Percentiles rank a stretch among this genome's conserved stretches.
Evolutionary conservation across 1,140 invertebrate species (phyloP).

Genomic region (Hycleus phaleratus): DNA sequence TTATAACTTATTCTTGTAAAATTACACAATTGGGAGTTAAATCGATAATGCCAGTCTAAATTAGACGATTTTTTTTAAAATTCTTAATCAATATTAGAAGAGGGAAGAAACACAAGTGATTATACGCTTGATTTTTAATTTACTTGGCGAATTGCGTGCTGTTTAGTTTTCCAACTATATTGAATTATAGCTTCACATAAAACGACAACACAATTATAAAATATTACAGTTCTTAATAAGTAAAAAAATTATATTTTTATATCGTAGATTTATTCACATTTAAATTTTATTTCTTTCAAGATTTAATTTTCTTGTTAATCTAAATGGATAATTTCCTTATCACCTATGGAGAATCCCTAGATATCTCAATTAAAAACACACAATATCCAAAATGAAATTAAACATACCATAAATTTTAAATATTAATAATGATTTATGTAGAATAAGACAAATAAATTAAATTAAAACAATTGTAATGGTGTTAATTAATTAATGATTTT

Average conservation of each 20-base stretch:
- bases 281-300: neutral
- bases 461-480: too few relatives aligned
- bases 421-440: conserved; percentile 3
- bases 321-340: neutral
- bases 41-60: too few relatives aligned
- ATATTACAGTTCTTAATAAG: conserved; percentile 5
- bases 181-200: conserved; percentile 18
- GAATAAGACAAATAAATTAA: too few relatives aligned
- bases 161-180: neutral
- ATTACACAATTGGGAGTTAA: too few relatives aligned
- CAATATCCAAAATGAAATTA: conserved; percentile 4
- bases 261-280: conserved; percentile 12
- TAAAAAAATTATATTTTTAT: conserved; percentile 17
- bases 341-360: neutral
- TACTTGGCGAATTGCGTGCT: conserved; percentile 19
- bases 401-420: conserved; percentile 20
- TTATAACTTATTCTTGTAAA: too few relatives aligned
- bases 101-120: too few relatives aligned
- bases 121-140: too few relatives aligned
- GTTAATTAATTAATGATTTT: neutral
- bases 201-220: conserved; percentile 16
- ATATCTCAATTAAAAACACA: neutral
- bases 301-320: neutral
- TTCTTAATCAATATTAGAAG: too few relatives aligned
- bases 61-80: too few relatives aligned